Conservation (phyloP, 2,113 vertebrate species). For the Naja naja region DNA sequence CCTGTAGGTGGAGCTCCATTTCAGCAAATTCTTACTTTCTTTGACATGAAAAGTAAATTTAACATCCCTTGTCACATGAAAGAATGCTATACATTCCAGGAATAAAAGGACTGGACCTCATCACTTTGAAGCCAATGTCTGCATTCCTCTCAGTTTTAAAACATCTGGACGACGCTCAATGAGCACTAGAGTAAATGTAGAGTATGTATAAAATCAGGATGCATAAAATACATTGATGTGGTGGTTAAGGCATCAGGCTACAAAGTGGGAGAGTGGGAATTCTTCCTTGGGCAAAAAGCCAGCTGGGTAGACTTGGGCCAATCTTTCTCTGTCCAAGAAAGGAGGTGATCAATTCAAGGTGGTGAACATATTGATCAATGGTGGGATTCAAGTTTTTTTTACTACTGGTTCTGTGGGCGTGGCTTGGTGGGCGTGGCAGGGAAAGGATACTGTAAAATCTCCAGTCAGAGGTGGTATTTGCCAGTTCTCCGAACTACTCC, state of each 20-base stretch:
- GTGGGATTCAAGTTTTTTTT: no score
- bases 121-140: not conserved
- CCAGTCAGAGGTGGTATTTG: no score
- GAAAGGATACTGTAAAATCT: no score
- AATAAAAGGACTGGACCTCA: not conserved
- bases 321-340: not conserved
- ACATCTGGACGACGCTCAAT: not conserved
- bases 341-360: not conserved
- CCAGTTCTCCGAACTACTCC: no score
- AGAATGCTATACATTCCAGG: not conserved
- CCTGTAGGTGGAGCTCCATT: constrained; percentile 77
- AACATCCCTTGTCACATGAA: constrained; percentile 19
- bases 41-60: constrained; percentile 11
- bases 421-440: no score
- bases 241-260: not conserved
- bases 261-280: not conserved
- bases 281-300: not conserved
- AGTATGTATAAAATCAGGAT: not conserved
- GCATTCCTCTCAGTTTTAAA: not conserved
- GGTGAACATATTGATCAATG: not conserved
- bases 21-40: constrained; percentile 58
- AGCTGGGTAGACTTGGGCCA: not conserved
- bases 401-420: no score
- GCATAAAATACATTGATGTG: not conserved
- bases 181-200: not conserved